phyloP scores from a whole-genome alignment of 2,888 invertebrate species.

The Mechanitis mazaeus region DNA sequence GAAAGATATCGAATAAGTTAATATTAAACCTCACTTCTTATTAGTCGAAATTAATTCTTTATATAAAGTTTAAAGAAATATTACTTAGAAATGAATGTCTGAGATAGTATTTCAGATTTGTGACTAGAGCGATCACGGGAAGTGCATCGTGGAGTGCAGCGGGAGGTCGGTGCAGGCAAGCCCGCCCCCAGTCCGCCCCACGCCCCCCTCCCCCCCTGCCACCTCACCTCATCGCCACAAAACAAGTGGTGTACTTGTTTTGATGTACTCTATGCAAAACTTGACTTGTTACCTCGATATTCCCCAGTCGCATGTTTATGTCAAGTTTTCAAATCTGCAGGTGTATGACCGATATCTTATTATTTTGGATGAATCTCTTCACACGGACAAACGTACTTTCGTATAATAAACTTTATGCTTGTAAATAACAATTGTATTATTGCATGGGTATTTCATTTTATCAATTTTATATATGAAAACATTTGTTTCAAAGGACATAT shows the following conservation, averaged over 20 bases:
- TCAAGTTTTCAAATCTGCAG: conserved; percentile 21
- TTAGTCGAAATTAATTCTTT: not conserved
- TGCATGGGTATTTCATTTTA: not conserved
- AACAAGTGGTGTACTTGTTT: conserved; percentile 67
- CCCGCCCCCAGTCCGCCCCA: conserved; percentile 67
- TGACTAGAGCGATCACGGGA: conserved; percentile 24
- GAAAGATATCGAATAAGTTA: not conserved
- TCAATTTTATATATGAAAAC: too few species aligned
- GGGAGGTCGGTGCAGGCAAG: conserved; percentile 57
- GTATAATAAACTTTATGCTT: not conserved
- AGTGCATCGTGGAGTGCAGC: conserved; percentile 36
- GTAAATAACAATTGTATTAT: not conserved
- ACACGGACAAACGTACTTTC: not conserved
- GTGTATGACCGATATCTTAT: conserved; percentile 12
- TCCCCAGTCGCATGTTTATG: conserved; percentile 29
- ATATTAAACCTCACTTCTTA: conserved; percentile 5
- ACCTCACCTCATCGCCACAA: conserved; percentile 38
- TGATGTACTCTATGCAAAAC: conserved; percentile 73
- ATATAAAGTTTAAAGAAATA: not conserved
- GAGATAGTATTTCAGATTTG: conserved; percentile 23
- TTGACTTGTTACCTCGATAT: conserved; percentile 36
- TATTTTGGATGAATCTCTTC: not conserved
- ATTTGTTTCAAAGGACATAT: too few species aligned
- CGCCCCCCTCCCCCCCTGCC: conserved; percentile 42
- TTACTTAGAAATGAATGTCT: conserved; percentile 2